Evolutionary conservation across 2,797 vertebrate genomes (phyloP).

Genomic region (Schizopygopsis pylzovi): DNA sequence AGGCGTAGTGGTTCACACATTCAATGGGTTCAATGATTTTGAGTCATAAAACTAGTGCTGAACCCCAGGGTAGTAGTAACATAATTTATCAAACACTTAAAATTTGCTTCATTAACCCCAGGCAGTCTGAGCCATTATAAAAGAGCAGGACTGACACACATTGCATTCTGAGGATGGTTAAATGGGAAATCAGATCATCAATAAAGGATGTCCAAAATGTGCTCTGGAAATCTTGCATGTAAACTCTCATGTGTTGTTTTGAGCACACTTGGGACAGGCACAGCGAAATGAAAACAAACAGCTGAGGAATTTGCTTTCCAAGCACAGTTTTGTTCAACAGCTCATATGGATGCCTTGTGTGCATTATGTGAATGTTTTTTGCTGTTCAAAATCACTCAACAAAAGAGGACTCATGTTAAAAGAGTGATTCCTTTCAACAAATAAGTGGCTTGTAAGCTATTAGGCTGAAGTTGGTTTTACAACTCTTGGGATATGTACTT

Average conservation of each 20-base stretch:
- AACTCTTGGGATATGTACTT: neutral
- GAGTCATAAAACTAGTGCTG: constrained; percentile 42
- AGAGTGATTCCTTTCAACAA: constrained; percentile 9
- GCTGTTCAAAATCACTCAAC: neutral
- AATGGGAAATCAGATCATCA: constrained; percentile 29
- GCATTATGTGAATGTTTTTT: neutral
- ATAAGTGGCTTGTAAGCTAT: neutral
- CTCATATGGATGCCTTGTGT: constrained; percentile 27
- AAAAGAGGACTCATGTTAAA: neutral
- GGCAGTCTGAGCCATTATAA: constrained; percentile 11
- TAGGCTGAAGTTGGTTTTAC: constrained; percentile 7
- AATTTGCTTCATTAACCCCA: constrained; percentile 14
- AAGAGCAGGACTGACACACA: neutral
- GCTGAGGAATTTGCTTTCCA: constrained; percentile 24
- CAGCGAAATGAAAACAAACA: constrained; percentile 21
- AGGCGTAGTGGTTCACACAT: constrained; percentile 52
- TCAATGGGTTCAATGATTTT: constrained; percentile 38
- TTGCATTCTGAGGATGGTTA: constrained; percentile 10
- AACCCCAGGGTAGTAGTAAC: constrained; percentile 14
- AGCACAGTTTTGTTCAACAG: neutral
- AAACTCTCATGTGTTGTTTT: constrained; percentile 11
- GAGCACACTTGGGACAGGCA: neutral
- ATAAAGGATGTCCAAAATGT: constrained; percentile 3
- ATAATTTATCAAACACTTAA: constrained; percentile 29
- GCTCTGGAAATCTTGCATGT: neutral